phyloP scores from a whole-genome alignment of 2,888 invertebrate species.

The Dryadula phaetusa region DNA sequence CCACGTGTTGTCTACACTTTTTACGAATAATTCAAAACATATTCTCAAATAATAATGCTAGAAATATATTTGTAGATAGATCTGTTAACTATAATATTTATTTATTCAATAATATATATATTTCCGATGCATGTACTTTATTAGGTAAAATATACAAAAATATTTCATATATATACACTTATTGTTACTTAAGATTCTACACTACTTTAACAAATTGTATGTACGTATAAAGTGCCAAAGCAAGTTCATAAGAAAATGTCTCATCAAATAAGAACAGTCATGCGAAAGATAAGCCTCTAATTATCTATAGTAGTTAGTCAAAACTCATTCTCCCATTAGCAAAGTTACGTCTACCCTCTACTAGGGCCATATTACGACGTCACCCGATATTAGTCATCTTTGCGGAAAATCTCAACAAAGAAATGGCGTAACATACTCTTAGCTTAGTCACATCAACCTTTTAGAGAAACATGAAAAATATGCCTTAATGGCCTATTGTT shows the following conservation, averaged over 20 bases:
- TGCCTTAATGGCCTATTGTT: constrained; percentile 41
- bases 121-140: too few relatives aligned
- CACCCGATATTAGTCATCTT: constrained; percentile 71
- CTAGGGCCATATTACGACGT: constrained; percentile 51
- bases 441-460: constrained; percentile 38
- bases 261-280: constrained; percentile 69
- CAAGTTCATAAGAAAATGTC: constrained; percentile 59
- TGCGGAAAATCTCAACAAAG: constrained; percentile 66
- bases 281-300: constrained; percentile 69
- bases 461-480: constrained; percentile 36
- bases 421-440: constrained; percentile 50
- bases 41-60: background rate
- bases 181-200: too few relatives aligned
- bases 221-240: constrained; percentile 40
- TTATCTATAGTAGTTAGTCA: constrained; percentile 73
- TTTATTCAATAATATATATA: background rate
- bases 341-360: constrained; percentile 59
- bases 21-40: background rate
- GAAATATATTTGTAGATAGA: background rate
- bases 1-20: constrained; percentile 16
- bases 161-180: too few relatives aligned
- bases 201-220: too few relatives aligned
- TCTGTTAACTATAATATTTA: background rate
- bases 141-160: too few relatives aligned
- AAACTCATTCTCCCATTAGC: constrained; percentile 74